Base-by-base conservation (phyloP, 2,888 invertebrate genomes). In the Cordilura impudica region DNA sequence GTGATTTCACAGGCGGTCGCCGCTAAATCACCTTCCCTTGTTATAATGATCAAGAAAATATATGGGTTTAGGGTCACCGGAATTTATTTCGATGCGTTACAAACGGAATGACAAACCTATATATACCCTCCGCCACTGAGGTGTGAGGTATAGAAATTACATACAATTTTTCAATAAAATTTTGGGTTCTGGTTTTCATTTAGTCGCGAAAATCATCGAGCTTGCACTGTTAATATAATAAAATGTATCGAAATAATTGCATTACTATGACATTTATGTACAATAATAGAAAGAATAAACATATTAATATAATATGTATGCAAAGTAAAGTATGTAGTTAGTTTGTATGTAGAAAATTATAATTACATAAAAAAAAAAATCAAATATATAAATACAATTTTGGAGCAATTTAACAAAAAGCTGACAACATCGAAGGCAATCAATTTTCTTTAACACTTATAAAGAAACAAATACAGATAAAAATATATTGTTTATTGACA, bases 341-440 rank as follows among this genome's bases (percentile, higher is more conserved):
- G 60, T 66, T 45, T 29, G 35, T 35, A 26, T 67, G 51, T 60
- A 60, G 14, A 53, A 61, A 31, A 53, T 56, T 35, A 31, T 31
- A 63, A 67, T 26, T 60, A 67, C 19, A 58, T 70, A 71, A 21
- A 23, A 21, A 67, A 67, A 35, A 60, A 29, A 74, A 71, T 21
- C 63, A 66, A 79, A 75, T 75, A 79, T 71, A 71, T 66, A 61
- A 71, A 75, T 61, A 79, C 61, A 79, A 65, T 70, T 74, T 74
- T 71, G 49, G 75, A 75, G 75, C 79, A 72, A 74, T 75, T 67
- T 51, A 71, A 79, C 56, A 79, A 71, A 79, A 79, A 79, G 79
- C 79, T 80, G 78, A 70, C 82, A 82, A 83, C 83, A 83, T 81
- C 78, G 77, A 83, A 83, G 83, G 81, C 82, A 80, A 81, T 82